Evolutionary conservation across 2,797 vertebrate genomes (phyloP), one percentile per base, ranked within the genome.

Genomic region (Sebastes iracundus): DNA sequence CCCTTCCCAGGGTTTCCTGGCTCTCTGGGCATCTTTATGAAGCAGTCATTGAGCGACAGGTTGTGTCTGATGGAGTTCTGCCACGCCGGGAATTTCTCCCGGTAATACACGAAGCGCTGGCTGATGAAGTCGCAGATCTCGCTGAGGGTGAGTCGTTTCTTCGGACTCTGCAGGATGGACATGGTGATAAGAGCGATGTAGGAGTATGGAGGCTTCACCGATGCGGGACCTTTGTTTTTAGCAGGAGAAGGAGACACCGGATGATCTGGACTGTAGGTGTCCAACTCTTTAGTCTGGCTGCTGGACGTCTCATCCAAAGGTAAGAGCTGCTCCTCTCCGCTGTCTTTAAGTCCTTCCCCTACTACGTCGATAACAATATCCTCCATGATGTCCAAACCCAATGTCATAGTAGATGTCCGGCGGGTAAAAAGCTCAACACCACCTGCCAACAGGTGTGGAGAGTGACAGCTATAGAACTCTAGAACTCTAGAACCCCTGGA

Each of bases 41-140:
- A 97, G 79, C 96, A 97, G 92, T 97, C 96, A 77, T 97, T 97
- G 1, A 97, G 94, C n/a, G 96, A 97, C 63, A 97, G 92, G 60
- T 97, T 97, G 93, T 97, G 96, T 14, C 96, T 77, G 92, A 97
- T 96, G 4, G 96, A 97, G 93, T 97, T 97, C 87, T 97, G 96
- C 96, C 96, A 97, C 14, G 97, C 97, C 0, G 97, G 97, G 90
- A 97, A 97, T 61, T 96, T 97, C 88, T 96, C 96, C 79, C 96
- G 92, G 91, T 97, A 98, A 65, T 97, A 97, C 2, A 88, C 93
- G 85, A 98, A 98, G 82, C 97, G 97, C 22, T 94, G 93, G 92
- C 97, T 96, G 95, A 98, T 98, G 58, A 98, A 97, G 93, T 97
- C 97, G 77, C 97, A 98, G 77, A 98, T 97, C 88, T 96, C 97